Conservation (phyloP, 1,140 invertebrate species). For the Euura saliciscinereae region DNA sequence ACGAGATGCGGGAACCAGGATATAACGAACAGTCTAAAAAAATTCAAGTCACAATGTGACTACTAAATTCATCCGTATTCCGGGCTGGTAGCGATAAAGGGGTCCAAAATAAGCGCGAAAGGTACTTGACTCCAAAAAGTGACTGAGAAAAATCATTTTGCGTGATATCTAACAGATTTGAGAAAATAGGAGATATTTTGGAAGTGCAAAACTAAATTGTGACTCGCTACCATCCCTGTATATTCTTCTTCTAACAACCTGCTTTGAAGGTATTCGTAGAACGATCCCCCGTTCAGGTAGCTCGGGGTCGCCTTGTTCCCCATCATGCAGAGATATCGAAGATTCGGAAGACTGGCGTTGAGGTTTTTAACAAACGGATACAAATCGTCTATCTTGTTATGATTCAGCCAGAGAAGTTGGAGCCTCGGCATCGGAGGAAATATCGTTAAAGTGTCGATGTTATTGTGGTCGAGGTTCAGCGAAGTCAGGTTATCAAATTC, state of each 20-base stretch:
- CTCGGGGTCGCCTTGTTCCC: slow-evolving; percentile 78
- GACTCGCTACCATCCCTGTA: slow-evolving; percentile 10
- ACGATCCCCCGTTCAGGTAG: slow-evolving; percentile 75
- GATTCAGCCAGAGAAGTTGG: slow-evolving; percentile 79
- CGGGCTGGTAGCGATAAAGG: too few relatives aligned
- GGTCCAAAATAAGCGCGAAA: too few relatives aligned
- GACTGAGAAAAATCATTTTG: slow-evolving; percentile 18
- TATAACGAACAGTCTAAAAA: slow-evolving; percentile 70
- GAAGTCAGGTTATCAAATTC: slow-evolving; percentile 73
- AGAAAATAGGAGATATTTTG: too few relatives aligned
- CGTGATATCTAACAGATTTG: slow-evolving; percentile 11
- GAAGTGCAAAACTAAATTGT: slow-evolving; percentile 10
- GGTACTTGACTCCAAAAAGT: too few relatives aligned
- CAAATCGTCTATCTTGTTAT: slow-evolving; percentile 73
- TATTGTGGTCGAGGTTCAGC: slow-evolving; percentile 77
- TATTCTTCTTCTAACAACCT: too few relatives aligned
- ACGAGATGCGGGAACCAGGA: slow-evolving; percentile 69
- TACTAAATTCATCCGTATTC: too few relatives aligned
- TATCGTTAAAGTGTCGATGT: slow-evolving; percentile 66
- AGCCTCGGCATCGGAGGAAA: slow-evolving; percentile 72
- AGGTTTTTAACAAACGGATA: slow-evolving; percentile 74
- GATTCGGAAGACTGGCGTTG: slow-evolving; percentile 67
- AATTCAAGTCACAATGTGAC: slow-evolving; percentile 16
- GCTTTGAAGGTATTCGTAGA: slow-evolving; percentile 79
- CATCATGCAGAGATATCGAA: slow-evolving; percentile 77